Evolutionary conservation across 2,888 invertebrate species (phyloP), one percentile per base, ranked within the genome.

Genomic region (Eustalomyia histrio): DNA sequence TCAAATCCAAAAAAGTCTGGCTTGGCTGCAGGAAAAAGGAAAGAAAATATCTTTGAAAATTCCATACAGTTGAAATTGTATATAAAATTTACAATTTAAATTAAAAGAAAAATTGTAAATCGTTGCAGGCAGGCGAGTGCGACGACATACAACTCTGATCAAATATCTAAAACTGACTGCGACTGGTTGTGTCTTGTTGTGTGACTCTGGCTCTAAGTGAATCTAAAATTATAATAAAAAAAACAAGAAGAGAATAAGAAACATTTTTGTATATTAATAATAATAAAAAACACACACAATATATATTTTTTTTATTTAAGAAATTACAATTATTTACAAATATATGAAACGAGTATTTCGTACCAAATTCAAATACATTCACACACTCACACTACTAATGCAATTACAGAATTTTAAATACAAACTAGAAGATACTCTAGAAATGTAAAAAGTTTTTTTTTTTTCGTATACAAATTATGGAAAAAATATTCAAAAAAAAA

Each of bases 101-200:
- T 35, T 58, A 60, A 17, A 16, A 47, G 18, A 14, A 21, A 35
- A 61, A 17, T 52, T 21, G 17, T 58, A 50, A n/a, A 71, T 55
- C 16, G 17, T 71, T 72, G 55, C 74, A n/a, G 74, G 43, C 61
- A 18, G 63, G 39, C 39, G 39, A 39, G 12, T 10, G 14, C 39
- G 39, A 39, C 43, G 65, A 76, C 82, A 64, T 67, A 69, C 80
- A 74, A 74, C 78, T 81, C 78, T 81, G 81, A 81, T 81, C 74
- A 78, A 78, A 81, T 78, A 81, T 71, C 81, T 65, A 81, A 75
- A 81, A 81, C 80, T 76, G 76, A 80, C 80, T 80, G 80, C 76
- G 80, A 78, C 74, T 71, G 61, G 60, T 57, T 73, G 57, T 76
- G 74, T 74, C 73, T 81, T 74, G 74, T 76, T 4, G 43, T 78